phyloP scores from a whole-genome alignment of 2,888 invertebrate species.

The Alviniconcha strummeri region DNA sequence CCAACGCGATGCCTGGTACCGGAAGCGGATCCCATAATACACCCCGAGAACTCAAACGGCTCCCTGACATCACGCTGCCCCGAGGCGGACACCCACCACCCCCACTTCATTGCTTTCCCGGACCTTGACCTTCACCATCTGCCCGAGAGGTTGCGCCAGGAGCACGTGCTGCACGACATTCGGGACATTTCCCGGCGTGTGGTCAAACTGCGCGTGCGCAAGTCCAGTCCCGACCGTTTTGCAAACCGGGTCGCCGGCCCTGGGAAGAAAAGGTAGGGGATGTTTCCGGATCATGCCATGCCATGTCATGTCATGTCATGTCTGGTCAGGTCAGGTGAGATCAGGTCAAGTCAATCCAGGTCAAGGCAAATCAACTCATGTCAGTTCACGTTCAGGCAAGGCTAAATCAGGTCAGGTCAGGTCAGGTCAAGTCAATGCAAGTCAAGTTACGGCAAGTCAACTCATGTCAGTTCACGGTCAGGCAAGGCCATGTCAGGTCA shows the following conservation, averaged over 20 bases:
- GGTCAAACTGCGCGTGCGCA: constrained; percentile 19
- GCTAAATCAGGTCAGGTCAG: no score
- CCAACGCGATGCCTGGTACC: constrained; percentile 1
- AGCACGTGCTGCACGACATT: constrained; percentile 30
- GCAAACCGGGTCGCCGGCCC: not conserved
- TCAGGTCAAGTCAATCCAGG: no score
- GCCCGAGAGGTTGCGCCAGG: constrained; percentile 32
- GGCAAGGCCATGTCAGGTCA: no score
- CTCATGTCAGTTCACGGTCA: no score
- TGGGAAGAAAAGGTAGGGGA: not conserved
- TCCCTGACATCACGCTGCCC: not conserved
- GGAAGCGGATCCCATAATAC: constrained; percentile 11
- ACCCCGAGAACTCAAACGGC: not conserved
- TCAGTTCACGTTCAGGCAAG: no score
- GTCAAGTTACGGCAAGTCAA: no score
- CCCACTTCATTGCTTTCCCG: constrained; percentile 14
- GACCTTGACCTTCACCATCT: constrained; percentile 29
- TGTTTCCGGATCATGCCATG: not conserved
- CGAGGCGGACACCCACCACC: constrained; percentile 18
- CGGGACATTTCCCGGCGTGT: constrained; percentile 23
- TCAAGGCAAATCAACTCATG: no score
- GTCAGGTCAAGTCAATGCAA: no score
- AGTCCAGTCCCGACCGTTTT: constrained; percentile 13
- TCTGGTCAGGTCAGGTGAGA: no score
- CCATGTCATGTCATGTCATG: no score